These are phyloP conservation scores for Leptinotarsa juncta DNA, from an alignment of 2,888 invertebrate species.

Conservation along the genomic window DNA sequence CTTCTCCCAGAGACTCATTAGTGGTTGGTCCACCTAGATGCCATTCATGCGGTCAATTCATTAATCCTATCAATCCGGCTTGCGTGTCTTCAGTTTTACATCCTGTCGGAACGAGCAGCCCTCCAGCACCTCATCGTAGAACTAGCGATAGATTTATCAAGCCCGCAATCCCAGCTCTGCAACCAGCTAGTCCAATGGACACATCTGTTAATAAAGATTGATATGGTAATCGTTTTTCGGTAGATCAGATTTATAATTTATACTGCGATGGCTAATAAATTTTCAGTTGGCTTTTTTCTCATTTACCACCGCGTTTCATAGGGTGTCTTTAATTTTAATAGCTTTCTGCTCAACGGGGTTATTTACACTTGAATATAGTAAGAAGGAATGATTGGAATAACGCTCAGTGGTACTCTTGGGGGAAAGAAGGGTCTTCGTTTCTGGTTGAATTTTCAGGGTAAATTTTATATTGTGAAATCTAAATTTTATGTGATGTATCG, in stretches of 20 bases:
- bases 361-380: neutral
- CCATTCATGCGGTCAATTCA: constrained; percentile 77
- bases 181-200: constrained; percentile 80
- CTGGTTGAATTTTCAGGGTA: neutral
- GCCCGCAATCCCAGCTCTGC: constrained; percentile 78
- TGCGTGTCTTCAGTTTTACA: constrained; percentile 65
- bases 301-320: neutral
- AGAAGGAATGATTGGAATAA: neutral
- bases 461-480: neutral
- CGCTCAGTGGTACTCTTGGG: neutral
- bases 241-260: constrained; percentile 18
- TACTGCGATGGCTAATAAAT: constrained; percentile 21
- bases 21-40: constrained; percentile 72
- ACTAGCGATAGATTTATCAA: constrained; percentile 87
- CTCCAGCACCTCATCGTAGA: constrained; percentile 72
- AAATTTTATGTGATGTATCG: neutral
- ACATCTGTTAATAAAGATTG: constrained; percentile 69
- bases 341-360: neutral
- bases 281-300: constrained; percentile 19
- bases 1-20: constrained; percentile 63
- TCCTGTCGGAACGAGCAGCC: constrained; percentile 61
- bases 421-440: neutral
- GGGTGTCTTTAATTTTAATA: neutral
- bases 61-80: constrained; percentile 66
- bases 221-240: constrained; percentile 36